Base-by-base conservation (phyloP, 2,888 invertebrate genomes). In the Drosophila nigricruria region DNA sequence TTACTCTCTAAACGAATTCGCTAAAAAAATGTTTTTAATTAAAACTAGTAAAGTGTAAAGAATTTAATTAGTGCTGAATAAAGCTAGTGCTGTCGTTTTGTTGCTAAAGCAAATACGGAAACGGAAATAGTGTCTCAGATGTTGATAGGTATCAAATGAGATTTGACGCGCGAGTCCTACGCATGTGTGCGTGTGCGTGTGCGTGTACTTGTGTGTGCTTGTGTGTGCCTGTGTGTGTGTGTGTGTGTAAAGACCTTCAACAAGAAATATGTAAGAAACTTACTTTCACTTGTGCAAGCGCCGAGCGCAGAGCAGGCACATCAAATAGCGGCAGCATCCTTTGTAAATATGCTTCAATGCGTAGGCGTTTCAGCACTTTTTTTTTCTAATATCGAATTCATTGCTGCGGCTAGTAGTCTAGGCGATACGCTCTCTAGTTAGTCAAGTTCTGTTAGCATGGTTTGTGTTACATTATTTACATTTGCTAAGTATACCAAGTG, bases 251-350 rank as follows among this genome's bases (percentile, higher is more conserved):
- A 59, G 84, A 89, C 84, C 84, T 84, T 89, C 84, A 77, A 56
- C 66, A 64, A 74, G 69, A 74, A 81, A 87, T 89, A 66, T 79
- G 72, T 76, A 72, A 79, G 77, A 73, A 82, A 87, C 84, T 81
- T 67, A 73, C 82, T 88, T 82, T 72, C 73, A 71, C 73, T 82
- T 81, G 60, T 65, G 67, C 66, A 65, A 65, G 65, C 50, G 47
- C 32, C 54, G 43, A 25, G 62, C 43, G 53, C 14, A 23, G 36
- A 40, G 43, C 62, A 49, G 53, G 40, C 75, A 56, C 58, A 68
- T 53, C 67, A 45, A 59, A 63, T 38, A 47, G 54, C 45, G 53
- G 63, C 56, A 61, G 53, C 65, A 68, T 69, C 67, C 73, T 69
- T 61, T 63, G 53, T 62, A 49, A 42, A 36, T 32, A 18, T 23